Conservation (phyloP, 2,113 vertebrate species). For the Entomyzon cyanotis region DNA sequence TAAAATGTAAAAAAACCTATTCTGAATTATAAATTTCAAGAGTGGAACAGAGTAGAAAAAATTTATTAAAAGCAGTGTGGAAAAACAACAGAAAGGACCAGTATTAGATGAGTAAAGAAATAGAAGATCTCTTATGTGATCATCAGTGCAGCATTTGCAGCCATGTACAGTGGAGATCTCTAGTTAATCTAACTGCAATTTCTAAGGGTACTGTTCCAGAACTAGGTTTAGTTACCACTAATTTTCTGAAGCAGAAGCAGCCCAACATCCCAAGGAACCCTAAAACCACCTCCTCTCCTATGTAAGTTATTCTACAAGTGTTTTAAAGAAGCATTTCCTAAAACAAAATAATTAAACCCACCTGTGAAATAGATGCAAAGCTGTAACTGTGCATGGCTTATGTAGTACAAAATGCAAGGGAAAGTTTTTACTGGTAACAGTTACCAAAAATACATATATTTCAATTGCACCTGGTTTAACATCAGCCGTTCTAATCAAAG, state of each 20-base stretch:
- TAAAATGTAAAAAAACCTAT: neutral
- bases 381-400: neutral
- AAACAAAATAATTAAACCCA: neutral
- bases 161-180: neutral
- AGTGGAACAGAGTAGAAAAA: neutral
- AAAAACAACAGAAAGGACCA: neutral
- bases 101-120: neutral
- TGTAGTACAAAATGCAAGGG: neutral
- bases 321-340: neutral
- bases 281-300: neutral
- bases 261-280: neutral
- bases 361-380: neutral
- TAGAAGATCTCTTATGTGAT: neutral
- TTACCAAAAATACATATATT: neutral
- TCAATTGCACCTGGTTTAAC: neutral
- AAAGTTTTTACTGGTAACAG: neutral
- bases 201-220: neutral
- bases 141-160: neutral
- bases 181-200: neutral
- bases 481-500: neutral
- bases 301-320: neutral
- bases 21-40: neutral
- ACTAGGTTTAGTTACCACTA: neutral
- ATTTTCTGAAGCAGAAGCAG: neutral
- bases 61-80: neutral